Base-by-base conservation (phyloP, 1,140 invertebrate genomes). In the Brachionus rotundiformis region DNA sequence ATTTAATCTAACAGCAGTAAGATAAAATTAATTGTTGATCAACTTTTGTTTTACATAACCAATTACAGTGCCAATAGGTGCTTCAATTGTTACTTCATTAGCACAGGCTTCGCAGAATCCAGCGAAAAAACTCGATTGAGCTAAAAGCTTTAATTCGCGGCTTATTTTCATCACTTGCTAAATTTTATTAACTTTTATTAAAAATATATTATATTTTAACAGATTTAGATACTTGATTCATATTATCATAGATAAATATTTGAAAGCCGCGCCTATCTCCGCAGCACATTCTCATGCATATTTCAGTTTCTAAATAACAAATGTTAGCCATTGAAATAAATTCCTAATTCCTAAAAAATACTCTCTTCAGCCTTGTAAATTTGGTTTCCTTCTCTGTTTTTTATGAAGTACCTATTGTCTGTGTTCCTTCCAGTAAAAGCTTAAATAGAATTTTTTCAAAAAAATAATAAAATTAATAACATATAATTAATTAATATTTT, bases 341-440 rank as follows among this genome's bases (percentile, higher is more conserved):
- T n/a, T n/a, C n/a, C 23, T 54, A 8, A 7, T 54, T 19, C n/a
- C 8, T 54, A 1, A 54, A 19, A 49, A 31, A 41, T 83, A 88
- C 87, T 86, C 89, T 96, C 95, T 5, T 91, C 91, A 23, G 94
- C 93, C 85, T 91, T 92, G 86, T 92, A 96, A 0, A 96, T 90
- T 85, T 92, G 93, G 86, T 95, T 93, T 0, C 94, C 87, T 91
- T 87, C 61, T 63, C 82, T 85, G 82, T 90, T 94, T 87, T 92
- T 93, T 19, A 95, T 89, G 5, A 91, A 91, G 87, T 93, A 95
- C 87, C 94, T 95, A 85, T 95, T 95, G 84, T 93, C 92, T 16
- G 93, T 94, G 88, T 95, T 93, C 88, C 92, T 95, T 13, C 93
- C 93, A 82, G 91, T 92, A 83, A 94, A 91, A 19, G 92, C 92